Evolutionary conservation across 2,888 invertebrate species (phyloP).

Genomic region (Hydrotaea cyrtoneurina): DNA sequence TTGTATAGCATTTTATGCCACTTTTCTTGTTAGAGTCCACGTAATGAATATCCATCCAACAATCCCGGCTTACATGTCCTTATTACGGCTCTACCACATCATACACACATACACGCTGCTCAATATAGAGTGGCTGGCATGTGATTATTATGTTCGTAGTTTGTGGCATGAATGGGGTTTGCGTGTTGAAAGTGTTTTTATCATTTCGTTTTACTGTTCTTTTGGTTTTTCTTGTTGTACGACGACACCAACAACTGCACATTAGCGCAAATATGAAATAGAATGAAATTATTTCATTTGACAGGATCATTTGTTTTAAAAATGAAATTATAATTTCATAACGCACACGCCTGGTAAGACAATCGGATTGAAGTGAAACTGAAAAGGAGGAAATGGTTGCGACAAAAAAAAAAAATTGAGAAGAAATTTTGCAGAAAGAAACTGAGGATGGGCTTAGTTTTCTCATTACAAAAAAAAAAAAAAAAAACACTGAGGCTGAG

Average conservation of each 20-base stretch:
- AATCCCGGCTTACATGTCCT: slow-evolving; percentile 20
- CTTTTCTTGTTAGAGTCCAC: too few relatives aligned
- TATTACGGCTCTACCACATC: slow-evolving; percentile 18
- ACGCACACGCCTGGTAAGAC: not conserved
- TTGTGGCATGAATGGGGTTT: slow-evolving; percentile 39
- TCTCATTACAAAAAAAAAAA: too few relatives aligned
- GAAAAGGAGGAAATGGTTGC: not conserved
- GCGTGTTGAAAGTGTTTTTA: slow-evolving; percentile 59
- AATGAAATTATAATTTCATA: not conserved
- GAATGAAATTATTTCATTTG: slow-evolving; percentile 35
- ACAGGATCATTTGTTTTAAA: slow-evolving; percentile 36
- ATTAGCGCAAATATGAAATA: slow-evolving; percentile 3
- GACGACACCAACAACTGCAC: not conserved
- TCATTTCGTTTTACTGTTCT: slow-evolving; percentile 24
- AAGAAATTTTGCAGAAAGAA: too few relatives aligned
- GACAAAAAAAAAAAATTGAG: too few relatives aligned
- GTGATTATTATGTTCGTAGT: slow-evolving; percentile 36
- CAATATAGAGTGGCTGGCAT: slow-evolving; percentile 17
- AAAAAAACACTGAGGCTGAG: too few relatives aligned
- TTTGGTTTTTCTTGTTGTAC: not conserved
- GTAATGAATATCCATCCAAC: not conserved
- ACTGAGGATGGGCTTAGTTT: too few relatives aligned
- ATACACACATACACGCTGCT: not conserved
- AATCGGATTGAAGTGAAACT: not conserved
- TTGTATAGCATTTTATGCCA: too few relatives aligned